Evolutionary conservation across 1,140 invertebrate genomes (phyloP), one percentile per base, ranked within the genome.

Genomic region (Papilio aristodemus): DNA sequence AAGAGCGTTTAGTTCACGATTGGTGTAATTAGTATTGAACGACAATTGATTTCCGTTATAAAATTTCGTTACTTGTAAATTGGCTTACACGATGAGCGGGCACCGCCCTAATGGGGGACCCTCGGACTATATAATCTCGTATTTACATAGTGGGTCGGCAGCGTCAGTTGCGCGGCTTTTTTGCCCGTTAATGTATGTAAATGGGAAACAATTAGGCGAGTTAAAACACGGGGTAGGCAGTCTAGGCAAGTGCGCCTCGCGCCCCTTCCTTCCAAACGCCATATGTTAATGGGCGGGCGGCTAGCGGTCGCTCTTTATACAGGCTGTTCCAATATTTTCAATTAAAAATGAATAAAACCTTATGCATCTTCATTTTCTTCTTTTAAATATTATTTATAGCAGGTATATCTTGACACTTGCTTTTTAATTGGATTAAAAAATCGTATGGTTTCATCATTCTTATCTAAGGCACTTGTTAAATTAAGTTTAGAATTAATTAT

Each of bases 121-220:
- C 78, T 76, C 73, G 67, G 73, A 60, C 74, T 83, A 84, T 77
- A 86, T 84, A 85, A 79, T 73, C 71, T 73, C 69, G 72, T 85
- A 87, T 87, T 87, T 90, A 89, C 81, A 86, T 87, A 89, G 77
- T 72, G 79, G 80, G 80, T 74, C 77, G 74, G 27, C 60, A 74
- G 78, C 85, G 89, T 81, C 85, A 89, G 87, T 90, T 90, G 87
- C 73, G 77, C 75, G 78, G 75, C 63, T 78, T 87, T 87, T 90
- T 90, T 80, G 84, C 82, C 81, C 77, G 80, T 85, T 90, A 91
- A 91, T 91, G 77, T 91, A 91, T 91, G 87, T 89, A 91, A 91
- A 91, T 91, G 89, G 86, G 86, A 91, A 90, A 81, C 89, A 91
- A 91, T 91, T 91, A 91, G 86, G 87, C 85, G 83, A 88, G 85